These are phyloP conservation scores for Gymnobelideus leadbeateri DNA, from an alignment of 2,113 vertebrate species.

Conservation along the genomic window DNA sequence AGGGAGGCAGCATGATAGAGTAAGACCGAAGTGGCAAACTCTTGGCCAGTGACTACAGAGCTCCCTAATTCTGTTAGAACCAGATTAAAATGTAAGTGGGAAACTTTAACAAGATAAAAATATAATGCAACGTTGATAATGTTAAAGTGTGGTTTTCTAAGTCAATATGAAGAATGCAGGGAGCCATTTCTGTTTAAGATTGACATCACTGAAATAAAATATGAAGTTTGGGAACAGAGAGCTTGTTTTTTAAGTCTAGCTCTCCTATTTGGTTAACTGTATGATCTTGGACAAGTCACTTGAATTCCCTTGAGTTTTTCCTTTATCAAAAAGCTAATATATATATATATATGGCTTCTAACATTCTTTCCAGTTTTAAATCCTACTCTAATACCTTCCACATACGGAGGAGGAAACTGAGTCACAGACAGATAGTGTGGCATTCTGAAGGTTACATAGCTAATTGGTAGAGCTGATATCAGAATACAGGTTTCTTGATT, in stretches of 20 bases:
- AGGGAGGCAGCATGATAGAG: neutral
- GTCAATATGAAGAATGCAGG: neutral
- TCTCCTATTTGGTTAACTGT: neutral
- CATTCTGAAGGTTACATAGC: neutral
- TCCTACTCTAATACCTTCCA: neutral
- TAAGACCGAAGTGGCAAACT: neutral
- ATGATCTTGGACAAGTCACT: neutral
- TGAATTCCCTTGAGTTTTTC: neutral
- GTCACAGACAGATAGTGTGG: neutral
- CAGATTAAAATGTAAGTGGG: neutral
- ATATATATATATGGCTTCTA: neutral
- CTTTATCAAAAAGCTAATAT: neutral
- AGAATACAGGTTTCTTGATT: neutral
- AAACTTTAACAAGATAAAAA: neutral
- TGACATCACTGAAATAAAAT: neutral
- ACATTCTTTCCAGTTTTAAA: neutral
- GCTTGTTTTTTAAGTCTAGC: neutral
- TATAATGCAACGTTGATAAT: neutral
- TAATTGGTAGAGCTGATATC: neutral
- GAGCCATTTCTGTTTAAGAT: neutral
- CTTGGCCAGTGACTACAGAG: neutral
- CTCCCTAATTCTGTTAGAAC: neutral
- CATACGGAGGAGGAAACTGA: neutral
- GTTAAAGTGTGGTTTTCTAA: neutral
- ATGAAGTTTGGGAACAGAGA: neutral